These are phyloP conservation scores for Cordilura impudica DNA, from an alignment of 2,888 invertebrate genomes.

Conservation along the genomic window DNA sequence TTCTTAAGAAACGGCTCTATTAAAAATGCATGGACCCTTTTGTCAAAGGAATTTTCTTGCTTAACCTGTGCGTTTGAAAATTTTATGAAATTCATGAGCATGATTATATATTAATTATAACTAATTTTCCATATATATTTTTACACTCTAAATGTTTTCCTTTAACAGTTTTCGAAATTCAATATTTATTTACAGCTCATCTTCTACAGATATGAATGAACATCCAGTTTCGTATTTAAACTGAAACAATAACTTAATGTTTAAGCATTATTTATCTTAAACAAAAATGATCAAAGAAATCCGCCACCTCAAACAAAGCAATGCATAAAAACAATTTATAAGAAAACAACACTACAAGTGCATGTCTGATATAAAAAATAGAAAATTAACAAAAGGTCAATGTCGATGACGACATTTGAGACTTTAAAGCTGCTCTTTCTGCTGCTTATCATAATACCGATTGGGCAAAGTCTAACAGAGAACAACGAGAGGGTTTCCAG, in stretches of 20 bases:
- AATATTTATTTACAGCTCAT: neutral
- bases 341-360: conserved; percentile 26
- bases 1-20: too few relatives aligned
- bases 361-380: conserved; percentile 45
- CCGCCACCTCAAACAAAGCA: neutral
- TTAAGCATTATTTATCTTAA: neutral
- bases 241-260: neutral
- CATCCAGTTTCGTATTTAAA: neutral
- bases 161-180: too few relatives aligned
- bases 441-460: conserved; percentile 60
- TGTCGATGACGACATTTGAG: conserved; percentile 65
- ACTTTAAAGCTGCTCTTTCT: conserved; percentile 63
- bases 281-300: neutral
- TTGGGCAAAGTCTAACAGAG: neutral
- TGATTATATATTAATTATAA: too few relatives aligned
- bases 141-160: too few relatives aligned
- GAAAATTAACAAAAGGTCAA: conserved; percentile 48
- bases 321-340: neutral
- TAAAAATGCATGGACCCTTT: too few relatives aligned
- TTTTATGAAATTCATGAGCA: too few relatives aligned
- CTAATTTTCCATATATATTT: too few relatives aligned
- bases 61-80: too few relatives aligned
- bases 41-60: too few relatives aligned
- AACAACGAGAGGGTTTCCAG: neutral
- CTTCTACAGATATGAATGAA: neutral